phyloP scores from a whole-genome alignment of 2,113 vertebrate genomes.

The Patagioenas fasciata region DNA sequence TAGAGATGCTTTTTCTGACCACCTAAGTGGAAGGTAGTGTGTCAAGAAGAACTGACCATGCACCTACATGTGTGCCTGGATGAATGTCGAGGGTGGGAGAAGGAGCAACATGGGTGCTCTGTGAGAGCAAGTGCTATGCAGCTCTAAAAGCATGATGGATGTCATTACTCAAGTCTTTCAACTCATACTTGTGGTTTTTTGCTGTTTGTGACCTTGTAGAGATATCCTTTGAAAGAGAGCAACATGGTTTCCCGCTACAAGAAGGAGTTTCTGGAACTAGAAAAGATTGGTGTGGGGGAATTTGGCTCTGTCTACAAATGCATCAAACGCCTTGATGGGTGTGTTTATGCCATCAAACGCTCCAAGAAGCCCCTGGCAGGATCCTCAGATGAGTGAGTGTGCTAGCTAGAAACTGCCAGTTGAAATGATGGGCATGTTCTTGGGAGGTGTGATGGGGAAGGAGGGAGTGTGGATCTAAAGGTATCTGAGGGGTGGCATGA shows the following conservation, averaged over 20 bases:
- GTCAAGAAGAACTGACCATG: background rate
- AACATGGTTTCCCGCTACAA: constrained; percentile 92
- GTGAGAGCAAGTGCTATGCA: background rate
- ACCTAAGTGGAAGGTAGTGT: background rate
- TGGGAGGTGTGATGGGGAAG: constrained; percentile 5
- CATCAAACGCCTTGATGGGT: constrained; percentile 95
- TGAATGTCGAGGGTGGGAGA: background rate
- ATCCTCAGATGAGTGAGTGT: constrained; percentile 91
- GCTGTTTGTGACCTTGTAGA: constrained; percentile 74
- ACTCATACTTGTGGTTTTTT: background rate
- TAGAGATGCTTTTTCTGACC: background rate
- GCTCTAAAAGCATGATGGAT: background rate
- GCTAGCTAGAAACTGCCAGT: background rate
- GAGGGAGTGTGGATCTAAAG: background rate
- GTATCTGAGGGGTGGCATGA: background rate
- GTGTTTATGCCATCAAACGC: constrained; percentile 93
- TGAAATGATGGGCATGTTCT: constrained; percentile 4
- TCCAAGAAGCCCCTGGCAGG: constrained; percentile 85
- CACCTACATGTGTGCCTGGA: rapidly evolving
- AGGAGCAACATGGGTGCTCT: background rate
- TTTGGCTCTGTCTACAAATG: constrained; percentile 95
- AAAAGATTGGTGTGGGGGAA: constrained; percentile 89
- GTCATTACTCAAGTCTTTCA: background rate
- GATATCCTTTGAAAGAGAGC: constrained; percentile 80
- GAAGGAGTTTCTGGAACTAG: constrained; percentile 94